Evolutionary conservation across 53 echinoderm and acorn worm genomes (phyloP), one percentile per base, ranked within the genome.

Genomic region (Holothuria scabra): DNA sequence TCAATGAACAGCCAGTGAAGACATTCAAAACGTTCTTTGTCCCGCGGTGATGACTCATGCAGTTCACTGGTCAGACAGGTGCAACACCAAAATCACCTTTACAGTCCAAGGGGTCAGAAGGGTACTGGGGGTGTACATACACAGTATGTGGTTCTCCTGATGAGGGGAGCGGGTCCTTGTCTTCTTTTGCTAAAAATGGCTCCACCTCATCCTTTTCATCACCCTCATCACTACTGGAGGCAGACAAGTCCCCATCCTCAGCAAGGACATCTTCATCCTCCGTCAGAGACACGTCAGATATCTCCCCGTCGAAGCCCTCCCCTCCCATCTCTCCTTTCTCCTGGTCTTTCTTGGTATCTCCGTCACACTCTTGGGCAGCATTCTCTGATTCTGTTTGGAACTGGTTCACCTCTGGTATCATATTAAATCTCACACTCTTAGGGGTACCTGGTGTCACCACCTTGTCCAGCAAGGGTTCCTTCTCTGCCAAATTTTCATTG

Each of bases 391-490:
- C 91, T 8, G 86, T 87, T 68, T 94, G 90, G 86, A 97, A 97
- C 55, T 91, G 83, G 68, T 89, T 97, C 44, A 97, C 90, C 74
- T 97, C 93, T 0, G 97, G 97, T 52, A 91, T 85, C 94, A 94
- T 94, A 85, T 97, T 97, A 75, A 97, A 97, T 12, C 97, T 90
- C 25, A 97, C 97, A 69, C 92, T 90, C 84, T 97, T 97, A 9
- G 90, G 82, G 9, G 76, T 80, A 60, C 59, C 84, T 3, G 89
- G 33, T 13, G 85, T 84, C 68, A 76, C 65, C 23, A 65, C 85
- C 4, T 91, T 69, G 22, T 46, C 82, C 29, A 64, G 35, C 62
- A 81, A 38, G 12, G 65, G 82, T 62, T 81, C 82, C 60, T 81
- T 81, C 44, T 81, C 82, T 13, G 30, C 78, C 32, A 78, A 13